These are phyloP conservation scores for Helicorthomorpha holstii DNA, from an alignment of 1,140 invertebrate genomes.

Conservation along the genomic window DNA sequence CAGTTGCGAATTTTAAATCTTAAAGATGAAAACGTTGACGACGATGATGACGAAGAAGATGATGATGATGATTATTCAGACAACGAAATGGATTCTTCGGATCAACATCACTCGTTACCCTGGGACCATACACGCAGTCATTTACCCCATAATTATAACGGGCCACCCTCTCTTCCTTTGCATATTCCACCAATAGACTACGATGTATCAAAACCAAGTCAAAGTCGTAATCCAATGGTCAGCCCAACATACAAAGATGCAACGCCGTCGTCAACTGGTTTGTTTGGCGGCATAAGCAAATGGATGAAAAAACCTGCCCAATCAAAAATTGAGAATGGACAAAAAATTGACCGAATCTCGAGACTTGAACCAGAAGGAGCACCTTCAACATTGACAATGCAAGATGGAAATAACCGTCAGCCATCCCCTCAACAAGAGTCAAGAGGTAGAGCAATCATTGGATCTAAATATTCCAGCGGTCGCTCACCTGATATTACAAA, in stretches of 20 bases:
- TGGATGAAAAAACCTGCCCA: constrained; percentile 7
- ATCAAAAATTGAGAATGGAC: neutral
- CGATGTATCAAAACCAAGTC: neutral
- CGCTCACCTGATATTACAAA: neutral
- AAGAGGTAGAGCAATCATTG: neutral
- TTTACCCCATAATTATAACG: neutral
- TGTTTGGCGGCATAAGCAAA: constrained; percentile 8
- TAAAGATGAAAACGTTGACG: constrained; percentile 29
- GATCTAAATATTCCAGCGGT: neutral
- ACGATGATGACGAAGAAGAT: neutral
- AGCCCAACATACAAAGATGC: neutral
- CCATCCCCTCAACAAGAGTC: neutral
- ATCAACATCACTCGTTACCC: too few relatives aligned
- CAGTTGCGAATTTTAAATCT: constrained; percentile 49
- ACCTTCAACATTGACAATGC: constrained; percentile 9
- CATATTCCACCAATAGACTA: neutral
- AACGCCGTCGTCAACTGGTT: neutral
- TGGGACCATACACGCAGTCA: neutral
- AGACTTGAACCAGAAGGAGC: constrained; percentile 19
- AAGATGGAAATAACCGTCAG: too few relatives aligned
- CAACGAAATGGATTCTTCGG: too few relatives aligned
- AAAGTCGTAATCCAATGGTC: neutral
- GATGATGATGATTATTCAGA: neutral
- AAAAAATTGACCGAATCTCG: too few relatives aligned
- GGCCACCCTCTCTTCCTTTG: neutral